Base-by-base conservation (phyloP, 2,797 vertebrate genomes). In the Amniataba percoides region DNA sequence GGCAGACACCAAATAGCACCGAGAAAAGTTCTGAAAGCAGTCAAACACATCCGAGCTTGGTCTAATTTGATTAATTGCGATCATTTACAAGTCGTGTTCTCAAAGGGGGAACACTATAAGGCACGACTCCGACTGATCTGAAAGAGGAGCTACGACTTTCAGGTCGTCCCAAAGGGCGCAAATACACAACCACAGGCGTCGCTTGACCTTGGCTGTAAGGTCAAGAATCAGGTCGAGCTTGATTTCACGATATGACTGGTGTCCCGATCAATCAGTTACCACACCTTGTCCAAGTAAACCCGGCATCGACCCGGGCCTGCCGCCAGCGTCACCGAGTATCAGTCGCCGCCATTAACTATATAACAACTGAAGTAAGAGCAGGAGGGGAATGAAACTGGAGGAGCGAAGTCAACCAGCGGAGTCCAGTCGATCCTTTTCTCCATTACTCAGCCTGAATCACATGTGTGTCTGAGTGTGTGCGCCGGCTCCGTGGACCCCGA, bases 211-310 rank as follows among this genome's bases (percentile, higher is more conserved):
- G 15, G 65, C 66, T 71, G 80, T 39, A 58, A 79, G 84, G 84
- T 77, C 80, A 15, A 16, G 1, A 53, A 57, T 62, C 56, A 1
- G 25, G 25, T 13, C 19, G 19, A 53, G 46, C 66, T 74, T 65
- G 71, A 80, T 77, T 67, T 72, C 75, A 4, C 12, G 42, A 62
- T 69, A 56, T 15, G 77, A 74, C 78, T 51, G 2, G 60, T 64
- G 67, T 81, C 72, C 27, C 15, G 10, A 86, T 89, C 82, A 83
- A 84, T 89, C 87, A 86, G 88, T 86, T 46, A 86, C 63, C 2
- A 27, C 57, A 16, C 40, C 71, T 64, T 62, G 71, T 81, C 64
- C 52, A 66, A 78, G 77, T 80, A 70, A 74, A 78, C 21, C 61
- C 71, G 60, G 74, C 31, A 71, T 80, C 6, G 13, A 39, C 31